These are phyloP conservation scores for Xiphophorus hellerii DNA, from an alignment of 2,113 vertebrate species.

Conservation along the genomic window DNA sequence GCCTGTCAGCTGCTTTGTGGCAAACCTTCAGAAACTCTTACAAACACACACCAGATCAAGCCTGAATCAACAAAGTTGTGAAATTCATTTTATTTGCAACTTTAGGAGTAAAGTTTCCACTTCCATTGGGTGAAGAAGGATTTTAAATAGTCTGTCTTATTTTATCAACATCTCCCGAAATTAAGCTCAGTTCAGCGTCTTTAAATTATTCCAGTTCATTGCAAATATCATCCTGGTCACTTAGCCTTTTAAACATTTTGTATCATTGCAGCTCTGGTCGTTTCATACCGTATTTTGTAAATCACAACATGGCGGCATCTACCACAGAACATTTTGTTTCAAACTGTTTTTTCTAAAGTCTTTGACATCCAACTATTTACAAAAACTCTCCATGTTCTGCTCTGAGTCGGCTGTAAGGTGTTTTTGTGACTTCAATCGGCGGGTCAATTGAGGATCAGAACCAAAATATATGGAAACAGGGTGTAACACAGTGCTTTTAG, in stretches of 20 bases:
- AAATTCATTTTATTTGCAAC: conserved; percentile 19
- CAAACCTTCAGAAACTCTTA: conserved; percentile 52
- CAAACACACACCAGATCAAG: conserved; percentile 18
- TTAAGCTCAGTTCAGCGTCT: neutral
- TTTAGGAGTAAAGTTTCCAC: neutral
- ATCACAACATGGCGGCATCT: neutral
- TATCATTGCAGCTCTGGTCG: neutral
- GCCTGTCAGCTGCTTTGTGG: conserved; percentile 52
- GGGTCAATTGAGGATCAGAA: too few relatives aligned
- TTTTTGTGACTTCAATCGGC: neutral
- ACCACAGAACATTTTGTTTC: neutral
- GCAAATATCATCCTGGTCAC: neutral
- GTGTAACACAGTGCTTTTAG: too few relatives aligned
- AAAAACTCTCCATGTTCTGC: neutral
- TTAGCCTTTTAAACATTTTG: neutral
- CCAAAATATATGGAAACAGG: too few relatives aligned
- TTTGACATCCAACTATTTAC: neutral
- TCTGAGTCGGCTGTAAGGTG: neutral
- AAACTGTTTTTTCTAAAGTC: neutral
- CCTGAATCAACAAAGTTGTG: conserved; percentile 43
- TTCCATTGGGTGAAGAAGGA: too few relatives aligned
- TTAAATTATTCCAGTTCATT: neutral
- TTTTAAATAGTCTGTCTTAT: neutral
- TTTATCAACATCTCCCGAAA: neutral
- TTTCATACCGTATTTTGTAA: neutral